These are phyloP conservation scores for Channa maculata DNA, from an alignment of 2,113 vertebrate genomes.

Conservation along the genomic window DNA sequence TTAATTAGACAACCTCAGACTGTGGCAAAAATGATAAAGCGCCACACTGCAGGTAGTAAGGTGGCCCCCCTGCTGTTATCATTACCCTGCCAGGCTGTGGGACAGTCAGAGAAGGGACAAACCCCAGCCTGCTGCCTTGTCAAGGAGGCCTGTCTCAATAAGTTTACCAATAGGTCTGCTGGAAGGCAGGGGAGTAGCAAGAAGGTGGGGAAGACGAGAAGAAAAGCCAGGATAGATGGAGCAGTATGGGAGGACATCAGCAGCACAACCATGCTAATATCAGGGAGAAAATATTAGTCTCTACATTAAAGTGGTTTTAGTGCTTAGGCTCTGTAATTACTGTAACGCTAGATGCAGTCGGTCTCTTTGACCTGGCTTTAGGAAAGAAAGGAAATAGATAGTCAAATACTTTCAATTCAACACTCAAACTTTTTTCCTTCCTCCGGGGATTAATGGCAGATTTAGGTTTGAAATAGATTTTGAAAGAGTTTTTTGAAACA, in stretches of 20 bases:
- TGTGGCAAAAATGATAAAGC: conserved; percentile 68
- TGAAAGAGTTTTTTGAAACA: conserved; percentile 58
- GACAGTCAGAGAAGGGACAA: conserved; percentile 57
- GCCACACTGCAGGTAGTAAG: conserved; percentile 47
- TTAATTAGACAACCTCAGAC: conserved; percentile 75
- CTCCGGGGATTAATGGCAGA: conserved; percentile 62
- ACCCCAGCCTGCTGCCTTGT: conserved; percentile 51
- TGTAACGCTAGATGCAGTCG: conserved; percentile 30
- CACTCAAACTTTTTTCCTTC: conserved; percentile 56
- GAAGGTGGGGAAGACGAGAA: conserved; percentile 20
- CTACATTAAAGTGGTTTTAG: conserved; percentile 29
- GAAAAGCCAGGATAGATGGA: conserved; percentile 29
- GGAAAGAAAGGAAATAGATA: conserved; percentile 44
- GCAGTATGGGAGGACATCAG: conserved; percentile 20
- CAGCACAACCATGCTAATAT: conserved; percentile 40
- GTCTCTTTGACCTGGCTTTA: conserved; percentile 52
- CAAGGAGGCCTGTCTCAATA: conserved; percentile 38
- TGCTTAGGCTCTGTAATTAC: conserved; percentile 54
- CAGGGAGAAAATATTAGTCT: conserved; percentile 35
- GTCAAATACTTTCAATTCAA: conserved; percentile 67
- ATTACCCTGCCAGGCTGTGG: conserved; percentile 56
- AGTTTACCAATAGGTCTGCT: conserved; percentile 41
- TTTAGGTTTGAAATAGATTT: conserved; percentile 64
- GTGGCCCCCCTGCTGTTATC: conserved; percentile 55
- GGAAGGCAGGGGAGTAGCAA: conserved; percentile 8